Percentiles rank a stretch among this genome's conserved stretches.
phyloP scores from a whole-genome alignment of 2,113 vertebrate genomes.

The Phainopepla nitens region DNA sequence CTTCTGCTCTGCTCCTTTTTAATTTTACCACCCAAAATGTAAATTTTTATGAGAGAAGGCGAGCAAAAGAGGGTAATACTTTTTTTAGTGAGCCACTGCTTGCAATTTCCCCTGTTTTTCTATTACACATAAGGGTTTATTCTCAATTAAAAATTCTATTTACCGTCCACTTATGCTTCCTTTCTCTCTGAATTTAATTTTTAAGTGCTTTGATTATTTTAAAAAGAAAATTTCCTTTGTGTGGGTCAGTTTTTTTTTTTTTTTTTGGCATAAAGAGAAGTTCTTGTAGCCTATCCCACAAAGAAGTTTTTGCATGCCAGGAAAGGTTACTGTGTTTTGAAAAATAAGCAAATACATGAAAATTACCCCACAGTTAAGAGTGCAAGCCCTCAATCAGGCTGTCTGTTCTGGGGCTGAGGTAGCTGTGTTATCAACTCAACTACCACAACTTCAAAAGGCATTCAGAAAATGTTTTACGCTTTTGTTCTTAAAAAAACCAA shows the following conservation, averaged over 20 bases:
- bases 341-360: background rate
- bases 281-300: background rate
- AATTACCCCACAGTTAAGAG: background rate
- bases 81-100: background rate
- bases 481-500: background rate
- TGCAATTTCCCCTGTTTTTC: background rate
- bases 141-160: background rate
- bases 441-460: background rate
- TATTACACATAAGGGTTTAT: background rate
- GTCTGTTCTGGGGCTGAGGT: background rate
- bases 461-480: background rate
- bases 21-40: background rate
- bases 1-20: background rate
- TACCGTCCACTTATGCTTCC: background rate
- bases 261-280: background rate
- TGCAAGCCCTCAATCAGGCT: background rate
- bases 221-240: background rate
- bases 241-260: background rate
- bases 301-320: background rate
- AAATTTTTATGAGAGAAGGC: background rate
- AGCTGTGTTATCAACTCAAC: background rate
- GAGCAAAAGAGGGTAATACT: background rate
- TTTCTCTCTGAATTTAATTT: constrained; percentile 20
- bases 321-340: background rate
- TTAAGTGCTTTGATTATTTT: background rate